A percentile compares a stretch with the other conserved stretches of the same genome.
Evolutionary conservation across 2,797 vertebrate species (phyloP).

Genomic region (Xiphorhynchus erythropygius): DNA sequence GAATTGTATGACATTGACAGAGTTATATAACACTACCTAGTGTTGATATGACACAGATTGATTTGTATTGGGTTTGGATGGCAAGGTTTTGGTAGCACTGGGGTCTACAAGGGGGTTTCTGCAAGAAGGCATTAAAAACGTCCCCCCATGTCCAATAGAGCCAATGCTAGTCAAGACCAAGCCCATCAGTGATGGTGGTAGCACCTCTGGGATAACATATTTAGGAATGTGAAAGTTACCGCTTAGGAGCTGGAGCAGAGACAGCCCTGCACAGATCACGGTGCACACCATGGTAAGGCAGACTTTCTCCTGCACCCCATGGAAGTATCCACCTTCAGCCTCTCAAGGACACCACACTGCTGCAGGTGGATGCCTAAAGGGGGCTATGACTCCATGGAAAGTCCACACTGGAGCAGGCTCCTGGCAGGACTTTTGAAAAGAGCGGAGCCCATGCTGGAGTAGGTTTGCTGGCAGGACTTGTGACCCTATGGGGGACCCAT

Average conservation of each 20-base stretch:
- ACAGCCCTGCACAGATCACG: background rate
- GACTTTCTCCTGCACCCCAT: background rate
- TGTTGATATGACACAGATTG: background rate
- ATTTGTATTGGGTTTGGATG: background rate
- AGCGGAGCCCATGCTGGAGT: background rate
- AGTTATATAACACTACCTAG: background rate
- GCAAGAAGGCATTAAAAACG: background rate
- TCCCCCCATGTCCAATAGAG: rapidly evolving
- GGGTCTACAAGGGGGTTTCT: rapidly evolving
- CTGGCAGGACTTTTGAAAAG: background rate
- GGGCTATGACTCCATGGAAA: background rate
- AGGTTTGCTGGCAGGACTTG: background rate
- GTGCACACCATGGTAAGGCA: background rate
- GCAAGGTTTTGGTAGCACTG: background rate
- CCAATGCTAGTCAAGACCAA: background rate
- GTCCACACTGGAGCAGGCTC: background rate
- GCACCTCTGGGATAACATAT: rapidly evolving
- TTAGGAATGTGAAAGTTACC: background rate
- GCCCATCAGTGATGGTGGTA: rapidly evolving
- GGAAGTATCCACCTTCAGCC: background rate
- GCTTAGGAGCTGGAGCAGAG: background rate
- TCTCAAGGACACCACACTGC: background rate
- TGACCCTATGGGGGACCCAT: background rate
- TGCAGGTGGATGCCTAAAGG: background rate
- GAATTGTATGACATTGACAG: background rate